These are phyloP conservation scores for Gerris buenoi DNA, from an alignment of 1,140 invertebrate species.

Conservation along the genomic window DNA sequence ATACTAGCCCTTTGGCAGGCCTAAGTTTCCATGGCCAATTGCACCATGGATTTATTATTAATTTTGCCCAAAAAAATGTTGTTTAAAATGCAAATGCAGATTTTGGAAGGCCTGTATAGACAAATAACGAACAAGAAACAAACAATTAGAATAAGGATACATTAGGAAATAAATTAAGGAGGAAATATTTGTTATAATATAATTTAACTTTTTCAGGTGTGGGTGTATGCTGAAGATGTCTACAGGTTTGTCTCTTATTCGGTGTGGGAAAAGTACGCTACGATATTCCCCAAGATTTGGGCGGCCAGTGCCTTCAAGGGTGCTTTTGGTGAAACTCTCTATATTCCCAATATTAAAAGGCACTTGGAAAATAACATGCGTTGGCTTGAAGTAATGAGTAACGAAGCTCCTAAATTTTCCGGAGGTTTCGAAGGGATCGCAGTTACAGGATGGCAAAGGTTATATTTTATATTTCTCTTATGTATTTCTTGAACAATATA, in stretches of 20 bases:
- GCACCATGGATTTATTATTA: too few species aligned
- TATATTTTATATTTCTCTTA: slow-evolving; percentile 8
- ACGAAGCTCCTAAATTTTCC: slow-evolving; percentile 37
- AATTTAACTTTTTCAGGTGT: slow-evolving; percentile 34
- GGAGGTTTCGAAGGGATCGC: slow-evolving; percentile 43
- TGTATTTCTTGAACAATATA: too few species aligned
- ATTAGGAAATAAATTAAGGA: too few species aligned
- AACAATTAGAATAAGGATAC: too few species aligned
- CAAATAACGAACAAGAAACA: too few species aligned
- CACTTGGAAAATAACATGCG: slow-evolving; percentile 55
- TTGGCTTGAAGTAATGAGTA: slow-evolving; percentile 51
- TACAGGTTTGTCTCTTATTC: slow-evolving; percentile 36
- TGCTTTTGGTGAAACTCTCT: slow-evolving; percentile 62
- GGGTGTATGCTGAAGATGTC: slow-evolving; percentile 41
- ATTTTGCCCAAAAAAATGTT: too few species aligned
- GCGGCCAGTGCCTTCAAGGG: slow-evolving; percentile 84
- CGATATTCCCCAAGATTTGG: slow-evolving; percentile 79
- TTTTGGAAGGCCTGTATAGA: too few species aligned
- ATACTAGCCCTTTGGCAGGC: too few species aligned
- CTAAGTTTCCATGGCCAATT: too few species aligned
- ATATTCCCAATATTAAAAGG: slow-evolving; percentile 42
- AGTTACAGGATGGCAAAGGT: slow-evolving; percentile 55
- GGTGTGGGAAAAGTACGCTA: slow-evolving; percentile 62
- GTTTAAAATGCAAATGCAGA: too few species aligned
- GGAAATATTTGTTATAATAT: too few species aligned